phyloP scores from a whole-genome alignment of 2,113 vertebrate species.

The Cisticola juncidis region DNA sequence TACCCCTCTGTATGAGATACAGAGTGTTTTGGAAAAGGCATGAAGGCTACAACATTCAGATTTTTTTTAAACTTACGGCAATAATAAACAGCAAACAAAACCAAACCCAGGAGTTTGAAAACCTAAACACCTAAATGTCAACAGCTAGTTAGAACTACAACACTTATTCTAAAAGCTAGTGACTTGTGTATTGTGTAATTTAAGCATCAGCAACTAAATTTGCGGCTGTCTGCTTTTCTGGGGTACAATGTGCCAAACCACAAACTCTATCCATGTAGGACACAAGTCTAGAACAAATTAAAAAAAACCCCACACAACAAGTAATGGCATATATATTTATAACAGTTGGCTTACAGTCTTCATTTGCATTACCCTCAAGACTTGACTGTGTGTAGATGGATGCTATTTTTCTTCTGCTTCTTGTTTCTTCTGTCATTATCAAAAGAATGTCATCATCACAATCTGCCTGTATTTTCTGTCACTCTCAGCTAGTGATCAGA shows the following conservation, averaged over 20 bases:
- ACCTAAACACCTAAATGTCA: background rate
- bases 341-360: background rate
- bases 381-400: background rate
- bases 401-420: background rate
- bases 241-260: background rate
- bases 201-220: background rate
- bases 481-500: background rate
- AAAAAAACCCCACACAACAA: background rate
- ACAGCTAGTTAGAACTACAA: background rate
- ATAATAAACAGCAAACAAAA: background rate
- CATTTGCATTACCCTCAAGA: background rate
- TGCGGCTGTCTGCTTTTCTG: background rate
- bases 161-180: background rate
- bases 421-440: background rate
- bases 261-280: background rate
- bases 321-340: accelerated
- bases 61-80: background rate
- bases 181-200: background rate
- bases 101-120: background rate
- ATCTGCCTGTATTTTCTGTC: background rate
- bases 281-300: background rate
- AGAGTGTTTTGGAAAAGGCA: background rate
- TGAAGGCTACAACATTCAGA: background rate
- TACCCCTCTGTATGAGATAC: background rate
- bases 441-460: background rate